Percentiles rank a stretch among this genome's conserved stretches.
Evolutionary conservation across 2,888 invertebrate genomes (phyloP).

Genomic region (Papilio gigon): DNA sequence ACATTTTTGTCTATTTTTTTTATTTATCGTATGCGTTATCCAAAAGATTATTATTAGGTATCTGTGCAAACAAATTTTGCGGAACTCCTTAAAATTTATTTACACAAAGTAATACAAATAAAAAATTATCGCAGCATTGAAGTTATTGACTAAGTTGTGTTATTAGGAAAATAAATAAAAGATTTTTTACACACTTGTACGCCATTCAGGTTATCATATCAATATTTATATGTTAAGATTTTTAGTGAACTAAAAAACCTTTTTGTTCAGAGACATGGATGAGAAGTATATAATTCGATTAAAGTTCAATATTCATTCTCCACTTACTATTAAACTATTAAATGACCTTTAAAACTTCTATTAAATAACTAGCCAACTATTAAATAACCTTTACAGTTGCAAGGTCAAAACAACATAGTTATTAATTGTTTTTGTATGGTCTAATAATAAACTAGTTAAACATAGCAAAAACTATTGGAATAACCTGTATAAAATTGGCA

Average conservation of each 20-base stretch:
- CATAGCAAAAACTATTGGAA: neutral
- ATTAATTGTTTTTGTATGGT: neutral
- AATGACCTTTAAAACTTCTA: neutral
- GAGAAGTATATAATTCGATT: too few relatives aligned
- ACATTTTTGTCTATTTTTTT: neutral
- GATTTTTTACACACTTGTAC: neutral
- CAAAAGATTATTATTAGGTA: neutral
- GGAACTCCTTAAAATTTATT: slow-evolving; percentile 5
- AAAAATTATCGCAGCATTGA: slow-evolving; percentile 11
- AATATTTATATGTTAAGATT: too few relatives aligned
- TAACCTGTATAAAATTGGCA: neutral
- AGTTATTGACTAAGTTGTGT: slow-evolving; percentile 7
- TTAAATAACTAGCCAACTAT: too few relatives aligned
- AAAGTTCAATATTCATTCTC: too few relatives aligned
- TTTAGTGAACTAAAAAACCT: too few relatives aligned
- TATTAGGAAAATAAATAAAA: slow-evolving; percentile 14
- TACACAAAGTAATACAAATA: neutral
- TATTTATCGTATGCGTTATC: neutral
- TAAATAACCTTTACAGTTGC: neutral
- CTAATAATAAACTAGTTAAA: neutral
- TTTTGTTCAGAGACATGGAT: too few relatives aligned
- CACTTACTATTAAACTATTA: too few relatives aligned
- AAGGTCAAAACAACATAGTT: neutral
- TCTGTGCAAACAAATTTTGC: neutral
- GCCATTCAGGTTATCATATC: neutral